phyloP scores from a whole-genome alignment of 2,888 invertebrate genomes.

The Parthenolecanium corni region DNA sequence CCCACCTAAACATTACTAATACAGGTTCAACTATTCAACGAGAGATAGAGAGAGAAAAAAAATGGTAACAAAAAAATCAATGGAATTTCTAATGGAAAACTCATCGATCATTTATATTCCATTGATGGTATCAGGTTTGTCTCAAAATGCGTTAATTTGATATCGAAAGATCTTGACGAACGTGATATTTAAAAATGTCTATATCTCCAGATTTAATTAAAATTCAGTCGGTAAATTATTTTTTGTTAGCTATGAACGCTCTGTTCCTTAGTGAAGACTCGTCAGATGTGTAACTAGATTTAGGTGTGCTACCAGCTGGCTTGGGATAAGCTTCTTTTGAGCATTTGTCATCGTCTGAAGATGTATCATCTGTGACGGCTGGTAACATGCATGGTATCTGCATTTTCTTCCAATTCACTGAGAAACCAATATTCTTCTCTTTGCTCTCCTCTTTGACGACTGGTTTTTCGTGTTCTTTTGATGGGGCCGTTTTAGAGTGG shows the following conservation, averaged over 20 bases:
- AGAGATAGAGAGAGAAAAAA: too few relatives aligned
- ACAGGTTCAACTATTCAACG: too few relatives aligned
- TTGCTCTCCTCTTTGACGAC: neutral
- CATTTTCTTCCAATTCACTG: constrained; percentile 13
- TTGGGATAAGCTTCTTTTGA: constrained; percentile 27
- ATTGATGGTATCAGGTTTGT: too few relatives aligned
- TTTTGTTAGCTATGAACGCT: constrained; percentile 30
- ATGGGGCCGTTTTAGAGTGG: neutral
- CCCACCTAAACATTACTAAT: too few relatives aligned
- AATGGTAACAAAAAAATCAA: too few relatives aligned
- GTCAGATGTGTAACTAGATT: constrained; percentile 29
- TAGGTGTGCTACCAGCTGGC: neutral
- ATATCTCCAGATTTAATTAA: constrained; percentile 8
- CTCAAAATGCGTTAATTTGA: too few relatives aligned
- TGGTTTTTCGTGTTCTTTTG: neutral
- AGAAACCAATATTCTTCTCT: neutral
- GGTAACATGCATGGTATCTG: constrained; percentile 31
- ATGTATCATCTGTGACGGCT: constrained; percentile 29
- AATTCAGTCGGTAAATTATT: constrained; percentile 16
- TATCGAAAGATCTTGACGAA: too few relatives aligned
- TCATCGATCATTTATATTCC: too few relatives aligned
- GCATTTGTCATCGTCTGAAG: constrained; percentile 11
- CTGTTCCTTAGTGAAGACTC: constrained; percentile 30
- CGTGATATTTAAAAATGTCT: neutral
- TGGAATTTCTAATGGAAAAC: too few relatives aligned